Percentiles rank a stretch among this genome's conserved stretches.
Evolutionary conservation across 2,888 invertebrate species (phyloP).

Genomic region (Trilocha varians): DNA sequence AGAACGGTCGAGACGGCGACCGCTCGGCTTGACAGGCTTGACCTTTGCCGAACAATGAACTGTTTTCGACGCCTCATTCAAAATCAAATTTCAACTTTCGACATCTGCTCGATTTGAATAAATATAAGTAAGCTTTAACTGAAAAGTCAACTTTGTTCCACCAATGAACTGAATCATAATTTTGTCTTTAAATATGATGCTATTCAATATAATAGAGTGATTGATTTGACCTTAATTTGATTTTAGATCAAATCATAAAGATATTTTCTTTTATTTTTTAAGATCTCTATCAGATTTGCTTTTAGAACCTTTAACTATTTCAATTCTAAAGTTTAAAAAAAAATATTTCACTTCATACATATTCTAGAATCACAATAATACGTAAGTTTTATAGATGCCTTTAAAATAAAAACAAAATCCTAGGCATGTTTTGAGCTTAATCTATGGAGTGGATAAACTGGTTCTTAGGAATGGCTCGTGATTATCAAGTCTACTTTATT

Average conservation of each 20-base stretch:
- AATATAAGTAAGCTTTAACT: background rate
- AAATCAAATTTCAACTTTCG: conserved; percentile 41
- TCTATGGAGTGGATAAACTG: conserved; percentile 32
- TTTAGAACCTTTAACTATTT: too few relatives aligned
- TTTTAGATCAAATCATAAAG: too few relatives aligned
- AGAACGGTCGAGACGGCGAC: conserved; percentile 32
- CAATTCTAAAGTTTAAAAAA: too few relatives aligned
- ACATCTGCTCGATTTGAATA: conserved; percentile 24
- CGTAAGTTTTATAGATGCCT: too few relatives aligned
- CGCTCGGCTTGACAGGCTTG: conserved; percentile 26
- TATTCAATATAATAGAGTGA: too few relatives aligned
- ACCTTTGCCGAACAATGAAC: conserved; percentile 48
- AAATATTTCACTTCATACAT: too few relatives aligned
- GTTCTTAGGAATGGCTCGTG: conserved; percentile 36
- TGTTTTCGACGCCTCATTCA: conserved; percentile 38
- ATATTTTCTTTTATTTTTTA: too few relatives aligned
- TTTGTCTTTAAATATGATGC: too few relatives aligned
- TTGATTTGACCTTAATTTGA: too few relatives aligned
- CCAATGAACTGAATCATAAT: conserved; percentile 1
- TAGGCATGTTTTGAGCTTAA: conserved; percentile 28
- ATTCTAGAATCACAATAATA: too few relatives aligned
- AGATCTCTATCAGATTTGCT: too few relatives aligned
- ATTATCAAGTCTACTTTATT: conserved; percentile 16
- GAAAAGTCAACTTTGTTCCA: conserved; percentile 5
- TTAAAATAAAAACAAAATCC: conserved; percentile 7